phyloP scores from a whole-genome alignment of 2,888 invertebrate genomes.

The Tachina fera region DNA sequence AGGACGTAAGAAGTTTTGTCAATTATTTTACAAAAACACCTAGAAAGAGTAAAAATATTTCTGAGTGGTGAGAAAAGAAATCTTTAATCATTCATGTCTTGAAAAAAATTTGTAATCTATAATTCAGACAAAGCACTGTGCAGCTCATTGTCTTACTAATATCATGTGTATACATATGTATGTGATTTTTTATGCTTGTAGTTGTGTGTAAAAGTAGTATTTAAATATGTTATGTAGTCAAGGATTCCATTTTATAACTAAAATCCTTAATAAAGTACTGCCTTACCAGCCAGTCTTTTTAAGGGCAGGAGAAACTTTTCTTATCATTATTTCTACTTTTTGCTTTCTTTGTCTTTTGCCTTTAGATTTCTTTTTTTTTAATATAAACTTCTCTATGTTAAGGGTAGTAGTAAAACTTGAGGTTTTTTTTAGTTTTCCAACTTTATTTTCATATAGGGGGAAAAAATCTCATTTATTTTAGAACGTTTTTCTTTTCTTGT shows the following conservation, averaged over 20 bases:
- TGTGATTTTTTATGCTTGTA: not conserved
- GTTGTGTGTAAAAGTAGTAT: not conserved
- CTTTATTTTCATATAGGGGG: slow-evolving; percentile 37
- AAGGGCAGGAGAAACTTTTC: slow-evolving; percentile 73
- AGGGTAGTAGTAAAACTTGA: not conserved
- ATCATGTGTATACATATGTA: not conserved
- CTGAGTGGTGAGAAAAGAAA: too few species aligned
- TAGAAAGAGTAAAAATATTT: too few species aligned
- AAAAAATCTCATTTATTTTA: slow-evolving; percentile 63
- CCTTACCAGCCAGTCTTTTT: slow-evolving; percentile 39
- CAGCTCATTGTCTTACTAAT: slow-evolving; percentile 2
- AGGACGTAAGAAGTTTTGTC: too few species aligned
- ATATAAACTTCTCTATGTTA: not conserved
- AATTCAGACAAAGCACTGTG: not conserved
- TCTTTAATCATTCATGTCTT: too few species aligned
- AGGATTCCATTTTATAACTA: slow-evolving; percentile 57
- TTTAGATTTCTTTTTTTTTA: slow-evolving; percentile 35
- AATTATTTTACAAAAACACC: too few species aligned
- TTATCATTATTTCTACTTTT: slow-evolving; percentile 55
- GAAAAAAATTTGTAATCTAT: too few species aligned
- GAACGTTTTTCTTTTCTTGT: slow-evolving; percentile 13
- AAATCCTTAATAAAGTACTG: slow-evolving; percentile 63
- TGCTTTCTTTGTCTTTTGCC: slow-evolving; percentile 23
- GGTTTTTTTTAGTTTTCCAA: slow-evolving; percentile 50
- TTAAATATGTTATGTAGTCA: slow-evolving; percentile 57